Evolutionary conservation across 2,113 vertebrate species (phyloP), one percentile per base, ranked within the genome.

Genomic region (Pagrus major): DNA sequence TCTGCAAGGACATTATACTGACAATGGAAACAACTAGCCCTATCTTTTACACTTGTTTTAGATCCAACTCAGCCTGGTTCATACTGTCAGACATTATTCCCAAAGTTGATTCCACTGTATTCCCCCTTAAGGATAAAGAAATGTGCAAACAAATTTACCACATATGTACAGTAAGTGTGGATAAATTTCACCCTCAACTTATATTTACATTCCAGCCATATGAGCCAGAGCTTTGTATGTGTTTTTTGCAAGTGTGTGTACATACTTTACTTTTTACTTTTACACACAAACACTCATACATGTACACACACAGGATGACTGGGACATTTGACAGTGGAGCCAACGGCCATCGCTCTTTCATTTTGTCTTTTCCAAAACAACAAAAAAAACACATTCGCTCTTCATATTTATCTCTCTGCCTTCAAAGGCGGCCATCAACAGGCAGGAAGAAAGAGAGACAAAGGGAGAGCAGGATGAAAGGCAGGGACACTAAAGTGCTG

Each of bases 391-490:
- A 72, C 76, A 55, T 49, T 83, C 80, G 56, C 67, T 64, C 75
- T 76, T 83, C 47, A 75, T 76, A 85, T 86, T 81, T 77, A 67
- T 72, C 72, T 84, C 44, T 29, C 4, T n/a, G 35, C 68, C 86
- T 89, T 92, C 87, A 92, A 87, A 90, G 79, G 78, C 61, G 10
- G 23, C 55, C 74, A 84, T 89, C 81, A 80, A 44, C 88, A 66
- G 81, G 67, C 73, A 88, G 80, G 82, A 88, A 88, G 82, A 76
- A 49, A 76, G 46, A 35, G 52, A 84, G 68, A 86, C 83, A 88
- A 87, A 84, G 89, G 71, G 65, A 74, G 85, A 37, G 51, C 25
- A 41, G 75, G 84, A 89, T 89, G 86, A 91, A 86, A 87, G 88
- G 83, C 72, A 4, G 47, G 46, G 60, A 82, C 81, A 63, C 72